Evolutionary conservation across 2,797 vertebrate species (phyloP).

Genomic region (Sitta carolinensis): DNA sequence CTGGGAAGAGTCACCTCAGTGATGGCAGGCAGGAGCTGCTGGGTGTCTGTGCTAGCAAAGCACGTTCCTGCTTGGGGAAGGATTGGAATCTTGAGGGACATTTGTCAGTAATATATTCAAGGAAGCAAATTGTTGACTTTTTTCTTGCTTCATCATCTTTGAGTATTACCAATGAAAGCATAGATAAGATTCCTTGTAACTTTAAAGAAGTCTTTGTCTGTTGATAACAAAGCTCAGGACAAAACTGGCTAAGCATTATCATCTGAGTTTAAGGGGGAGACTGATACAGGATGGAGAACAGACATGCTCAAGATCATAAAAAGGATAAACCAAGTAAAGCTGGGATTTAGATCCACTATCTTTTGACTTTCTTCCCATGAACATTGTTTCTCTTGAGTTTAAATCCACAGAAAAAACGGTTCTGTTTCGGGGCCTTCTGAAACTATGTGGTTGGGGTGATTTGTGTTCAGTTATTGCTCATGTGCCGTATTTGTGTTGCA

Average conservation of each 20-base stretch:
- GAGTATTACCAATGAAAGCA: neutral
- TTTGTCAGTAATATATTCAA: neutral
- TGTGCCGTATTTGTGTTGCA: neutral
- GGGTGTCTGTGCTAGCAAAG: neutral
- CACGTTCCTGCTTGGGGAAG: neutral
- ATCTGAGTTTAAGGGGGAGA: neutral
- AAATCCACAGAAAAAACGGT: neutral
- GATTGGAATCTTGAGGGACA: neutral
- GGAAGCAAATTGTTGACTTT: slow-evolving; percentile 26
- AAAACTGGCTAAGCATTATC: neutral
- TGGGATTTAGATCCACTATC: neutral
- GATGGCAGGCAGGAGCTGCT: neutral
- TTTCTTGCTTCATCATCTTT: neutral
- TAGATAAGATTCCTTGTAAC: neutral
- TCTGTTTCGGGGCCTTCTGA: neutral
- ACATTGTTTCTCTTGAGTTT: neutral
- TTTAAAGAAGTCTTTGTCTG: neutral
- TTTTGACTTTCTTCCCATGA: neutral
- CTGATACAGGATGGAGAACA: neutral
- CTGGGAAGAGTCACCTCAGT: neutral
- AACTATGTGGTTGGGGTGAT: neutral
- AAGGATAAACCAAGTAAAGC: slow-evolving; percentile 21
- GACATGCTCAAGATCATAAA: neutral
- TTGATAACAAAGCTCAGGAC: neutral
- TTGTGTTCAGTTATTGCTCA: neutral